Conservation (phyloP, 2,888 invertebrate genomes). For the Tortrix viridana region DNA sequence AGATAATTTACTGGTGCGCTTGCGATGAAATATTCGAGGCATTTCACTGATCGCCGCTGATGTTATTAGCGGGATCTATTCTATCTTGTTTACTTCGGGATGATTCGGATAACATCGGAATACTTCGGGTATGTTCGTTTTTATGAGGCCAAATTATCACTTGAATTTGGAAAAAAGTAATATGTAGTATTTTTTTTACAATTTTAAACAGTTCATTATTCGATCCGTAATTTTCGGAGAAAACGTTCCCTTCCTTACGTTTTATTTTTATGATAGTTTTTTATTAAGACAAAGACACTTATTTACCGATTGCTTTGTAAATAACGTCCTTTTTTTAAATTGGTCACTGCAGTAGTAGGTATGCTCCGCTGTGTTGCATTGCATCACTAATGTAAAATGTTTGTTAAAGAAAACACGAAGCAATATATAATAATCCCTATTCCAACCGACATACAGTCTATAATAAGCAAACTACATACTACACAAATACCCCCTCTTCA, state of each 20-base stretch:
- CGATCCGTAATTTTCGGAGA: too few relatives aligned
- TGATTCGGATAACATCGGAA: conserved; percentile 36
- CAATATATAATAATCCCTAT: background rate
- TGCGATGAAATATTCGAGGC: conserved; percentile 70
- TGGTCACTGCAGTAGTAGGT: too few relatives aligned
- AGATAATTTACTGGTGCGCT: conserved; percentile 80
- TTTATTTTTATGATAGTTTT: too few relatives aligned
- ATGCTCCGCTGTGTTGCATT: background rate
- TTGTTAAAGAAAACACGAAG: background rate
- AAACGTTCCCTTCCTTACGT: too few relatives aligned
- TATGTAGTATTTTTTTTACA: too few relatives aligned
- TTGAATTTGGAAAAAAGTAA: too few relatives aligned
- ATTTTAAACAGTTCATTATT: too few relatives aligned
- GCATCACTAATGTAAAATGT: too few relatives aligned
- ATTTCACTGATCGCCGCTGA: conserved; percentile 56
- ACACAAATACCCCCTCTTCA: background rate
- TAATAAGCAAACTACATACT: background rate
- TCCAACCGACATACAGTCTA: background rate
- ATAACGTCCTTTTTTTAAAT: too few relatives aligned
- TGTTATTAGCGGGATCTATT: conserved; percentile 63
- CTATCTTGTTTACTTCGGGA: conserved; percentile 59
- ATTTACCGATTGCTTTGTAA: too few relatives aligned
- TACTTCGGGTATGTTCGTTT: background rate
- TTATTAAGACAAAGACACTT: too few relatives aligned
- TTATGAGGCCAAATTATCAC: too few relatives aligned